Conservation (phyloP, 2,113 vertebrate species). For the Alces alces region DNA sequence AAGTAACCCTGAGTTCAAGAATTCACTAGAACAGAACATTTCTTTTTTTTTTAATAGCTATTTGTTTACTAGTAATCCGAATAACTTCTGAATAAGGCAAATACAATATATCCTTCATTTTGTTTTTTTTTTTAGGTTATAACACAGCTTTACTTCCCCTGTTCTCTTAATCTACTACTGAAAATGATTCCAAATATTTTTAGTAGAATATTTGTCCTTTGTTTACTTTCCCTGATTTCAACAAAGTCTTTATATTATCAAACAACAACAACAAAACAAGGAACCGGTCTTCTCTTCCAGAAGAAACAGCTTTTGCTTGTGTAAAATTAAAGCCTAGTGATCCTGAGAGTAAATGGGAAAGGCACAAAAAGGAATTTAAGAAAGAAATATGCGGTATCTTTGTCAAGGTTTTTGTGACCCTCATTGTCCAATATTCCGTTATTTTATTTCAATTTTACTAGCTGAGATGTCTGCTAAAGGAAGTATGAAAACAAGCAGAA, state of each 20-base stretch:
- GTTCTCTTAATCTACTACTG: neutral
- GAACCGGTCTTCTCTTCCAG: neutral
- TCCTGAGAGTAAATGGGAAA: neutral
- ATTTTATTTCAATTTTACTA: slow-evolving; percentile 38
- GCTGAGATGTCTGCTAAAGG: slow-evolving; percentile 35
- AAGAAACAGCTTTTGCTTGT: neutral
- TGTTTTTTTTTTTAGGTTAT: neutral
- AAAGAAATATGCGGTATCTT: neutral
- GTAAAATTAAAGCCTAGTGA: neutral
- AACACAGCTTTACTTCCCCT: neutral
- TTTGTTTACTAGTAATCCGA: neutral
- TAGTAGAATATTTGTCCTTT: neutral
- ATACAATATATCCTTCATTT: neutral
- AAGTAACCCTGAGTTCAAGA: neutral
- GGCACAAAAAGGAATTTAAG: neutral
- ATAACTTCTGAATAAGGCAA: neutral
- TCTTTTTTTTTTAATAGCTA: neutral
- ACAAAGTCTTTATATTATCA: neutral
- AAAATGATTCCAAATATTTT: neutral
- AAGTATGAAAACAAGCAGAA: slow-evolving; percentile 53
- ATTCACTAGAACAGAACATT: neutral
- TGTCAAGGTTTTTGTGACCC: neutral
- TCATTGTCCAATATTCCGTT: slow-evolving; percentile 21
- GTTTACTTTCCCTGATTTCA: neutral
- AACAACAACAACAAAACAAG: neutral